Base-by-base conservation (phyloP, 2,888 invertebrate genomes). In the Spisula subtruncata region DNA sequence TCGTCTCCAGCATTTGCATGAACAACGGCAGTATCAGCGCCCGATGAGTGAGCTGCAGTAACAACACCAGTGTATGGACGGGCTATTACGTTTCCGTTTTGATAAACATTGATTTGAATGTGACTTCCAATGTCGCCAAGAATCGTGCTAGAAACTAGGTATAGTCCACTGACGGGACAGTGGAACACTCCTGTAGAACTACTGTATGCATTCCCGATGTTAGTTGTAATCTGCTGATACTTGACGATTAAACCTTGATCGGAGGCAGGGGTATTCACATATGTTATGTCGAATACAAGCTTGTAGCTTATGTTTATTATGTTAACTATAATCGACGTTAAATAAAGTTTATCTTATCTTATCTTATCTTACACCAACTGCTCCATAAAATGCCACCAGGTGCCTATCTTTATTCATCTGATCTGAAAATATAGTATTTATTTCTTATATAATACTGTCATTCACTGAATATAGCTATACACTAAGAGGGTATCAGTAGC, bases 351-450 rank as follows among this genome's bases (percentile, higher is more conserved):
- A n/a, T n/a, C n/a, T n/a, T n/a, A n/a, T n/a, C n/a, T n/a, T n/a
- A n/a, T n/a, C n/a, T n/a, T n/a, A n/a, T n/a, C n/a, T n/a, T 82
- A 6, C 16, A 48, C 82, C 56, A 1, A 82, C n/a, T 82, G 25
- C 56, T 18, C 82, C 82, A 18, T 20, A 82, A 20, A 82, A 82
- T 8, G 82, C 82, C 32, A 82, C 56, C 20, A 56, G 82, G 8
- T 20, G 54, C 16, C 56, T 82, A 14, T 82, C 35, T 16, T 54
- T 54, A 0, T 20, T 16, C 5, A 48, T 0, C 56, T 82, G 32
- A 20, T 6, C 82, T 82, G 32, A n/a, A n/a, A 71, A 71, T 10
- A n/a, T 20, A 60, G n/a, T n/a, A n/a, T 54, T 54, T 10, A 18
- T 2, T 54, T 54, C 60, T 5, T 20, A 0, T 80, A n/a, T 6